phyloP scores from a whole-genome alignment of 2,888 invertebrate genomes.

The Notodonta ziczac region DNA sequence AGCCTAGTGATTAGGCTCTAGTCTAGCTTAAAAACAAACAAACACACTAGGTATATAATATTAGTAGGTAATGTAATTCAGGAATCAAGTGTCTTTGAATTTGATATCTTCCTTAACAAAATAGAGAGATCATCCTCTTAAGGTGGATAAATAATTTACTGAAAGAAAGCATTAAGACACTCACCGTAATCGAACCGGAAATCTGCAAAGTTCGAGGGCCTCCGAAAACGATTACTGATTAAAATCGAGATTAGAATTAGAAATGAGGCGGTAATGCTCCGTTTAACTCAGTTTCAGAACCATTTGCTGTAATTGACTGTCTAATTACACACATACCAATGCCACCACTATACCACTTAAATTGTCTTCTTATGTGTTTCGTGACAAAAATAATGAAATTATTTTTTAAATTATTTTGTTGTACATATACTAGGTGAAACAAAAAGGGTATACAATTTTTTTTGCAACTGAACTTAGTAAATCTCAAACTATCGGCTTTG shows the following conservation, averaged over 20 bases:
- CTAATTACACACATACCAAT: background rate
- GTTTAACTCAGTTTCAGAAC: background rate
- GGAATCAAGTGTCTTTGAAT: too few relatives aligned
- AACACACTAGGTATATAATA: too few relatives aligned
- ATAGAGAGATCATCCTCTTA: background rate
- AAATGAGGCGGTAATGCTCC: constrained; percentile 2
- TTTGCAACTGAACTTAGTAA: too few relatives aligned
- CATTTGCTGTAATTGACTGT: background rate
- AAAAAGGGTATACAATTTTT: too few relatives aligned
- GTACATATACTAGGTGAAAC: too few relatives aligned
- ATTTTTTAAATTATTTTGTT: too few relatives aligned
- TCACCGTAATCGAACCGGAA: background rate
- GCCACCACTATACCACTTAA: background rate
- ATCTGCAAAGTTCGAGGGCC: background rate
- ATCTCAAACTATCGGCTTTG: too few relatives aligned
- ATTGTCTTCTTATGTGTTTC: background rate
- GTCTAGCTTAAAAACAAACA: too few relatives aligned
- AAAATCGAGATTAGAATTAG: constrained; percentile 6
- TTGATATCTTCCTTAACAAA: too few relatives aligned
- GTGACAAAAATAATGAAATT: background rate
- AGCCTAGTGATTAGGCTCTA: too few relatives aligned
- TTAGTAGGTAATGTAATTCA: too few relatives aligned
- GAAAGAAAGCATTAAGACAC: constrained; percentile 4
- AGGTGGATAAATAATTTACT: constrained; percentile 3
- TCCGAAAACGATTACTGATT: constrained; percentile 7